Conservation (phyloP, 2,888 invertebrate genomes). For the Hypena proboscidalis region DNA sequence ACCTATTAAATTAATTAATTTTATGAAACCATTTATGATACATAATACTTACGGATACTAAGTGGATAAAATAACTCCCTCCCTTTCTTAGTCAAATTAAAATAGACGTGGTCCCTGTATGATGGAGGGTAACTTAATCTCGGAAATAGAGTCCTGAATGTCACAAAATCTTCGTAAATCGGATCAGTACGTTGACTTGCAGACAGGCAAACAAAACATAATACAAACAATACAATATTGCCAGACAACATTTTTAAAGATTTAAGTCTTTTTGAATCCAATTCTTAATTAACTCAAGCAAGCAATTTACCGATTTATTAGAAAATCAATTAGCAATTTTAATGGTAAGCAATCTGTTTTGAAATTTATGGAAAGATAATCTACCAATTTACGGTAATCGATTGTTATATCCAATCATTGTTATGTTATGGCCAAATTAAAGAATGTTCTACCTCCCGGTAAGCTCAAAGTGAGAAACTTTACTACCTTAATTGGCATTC, state of each 20-base stretch:
- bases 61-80: slow-evolving; percentile 53
- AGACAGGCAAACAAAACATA: neutral
- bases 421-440: too few relatives aligned
- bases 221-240: slow-evolving; percentile 9
- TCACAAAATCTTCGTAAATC: neutral
- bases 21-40: neutral
- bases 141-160: slow-evolving; percentile 10
- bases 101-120: slow-evolving; percentile 53
- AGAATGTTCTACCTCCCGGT: too few relatives aligned
- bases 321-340: slow-evolving; percentile 10
- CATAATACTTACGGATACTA: slow-evolving; percentile 55
- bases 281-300: slow-evolving; percentile 2
- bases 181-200: neutral
- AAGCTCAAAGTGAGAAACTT: too few relatives aligned
- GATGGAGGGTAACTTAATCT: slow-evolving; percentile 41
- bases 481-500: slow-evolving; percentile 2
- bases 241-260: slow-evolving; percentile 12
- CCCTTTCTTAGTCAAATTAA: slow-evolving; percentile 50
- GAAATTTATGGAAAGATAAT: too few relatives aligned
- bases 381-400: too few relatives aligned
- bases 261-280: too few relatives aligned
- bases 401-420: too few relatives aligned
- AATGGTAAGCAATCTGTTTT: neutral
- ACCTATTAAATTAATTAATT: neutral
- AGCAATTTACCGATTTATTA: slow-evolving; percentile 6